Evolutionary conservation across 2,888 invertebrate species (phyloP), one percentile per base, ranked within the genome.

Genomic region (Coremacera marginata): DNA sequence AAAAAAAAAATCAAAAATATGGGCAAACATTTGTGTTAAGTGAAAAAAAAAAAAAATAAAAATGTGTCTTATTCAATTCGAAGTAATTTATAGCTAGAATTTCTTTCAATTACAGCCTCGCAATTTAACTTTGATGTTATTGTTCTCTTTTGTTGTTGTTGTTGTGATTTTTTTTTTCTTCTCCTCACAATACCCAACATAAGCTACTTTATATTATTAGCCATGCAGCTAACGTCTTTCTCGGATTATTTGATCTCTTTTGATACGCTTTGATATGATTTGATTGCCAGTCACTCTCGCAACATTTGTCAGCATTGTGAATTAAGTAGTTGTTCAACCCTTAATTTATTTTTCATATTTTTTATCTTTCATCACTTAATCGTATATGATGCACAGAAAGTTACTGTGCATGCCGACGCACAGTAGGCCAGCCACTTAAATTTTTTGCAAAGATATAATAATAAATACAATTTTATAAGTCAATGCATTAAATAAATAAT

Each of bases 71-170:
- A 70, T 25, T 51, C 25, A 62, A 63, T 52, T 19, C 19, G 62
- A 8, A 27, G 11, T 11, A n/a, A 60, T 31, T 72, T 57, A 55
- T 70, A 31, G n/a, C n/a, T n/a, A n/a, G 34, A 70, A 55, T 52
- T 57, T 70, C 34, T 16, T 31, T 57, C 52, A 52, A 57, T 55
- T 31, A 19, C 55, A 57, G 55, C 31, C 9, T 55, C 19, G 55
- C 31, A 25, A 70, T 70, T 70, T 70, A 11, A 25, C 49, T 52
- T 49, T 52, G 19, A 8, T 68, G 51, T 71, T 27, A 57, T 71
- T 27, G 11, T 7, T 37, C 37, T 8, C 7, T 37, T 37, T 37
- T 44, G 44, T 14, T 44, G 14, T 44, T 11, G 14, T 44, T 44
- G 44, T 44, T 44, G 44, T 44, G 44, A 5, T 37, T 19, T 34